Conservation (phyloP, 1,140 invertebrate genomes). For the Lasaia peninsularis region DNA sequence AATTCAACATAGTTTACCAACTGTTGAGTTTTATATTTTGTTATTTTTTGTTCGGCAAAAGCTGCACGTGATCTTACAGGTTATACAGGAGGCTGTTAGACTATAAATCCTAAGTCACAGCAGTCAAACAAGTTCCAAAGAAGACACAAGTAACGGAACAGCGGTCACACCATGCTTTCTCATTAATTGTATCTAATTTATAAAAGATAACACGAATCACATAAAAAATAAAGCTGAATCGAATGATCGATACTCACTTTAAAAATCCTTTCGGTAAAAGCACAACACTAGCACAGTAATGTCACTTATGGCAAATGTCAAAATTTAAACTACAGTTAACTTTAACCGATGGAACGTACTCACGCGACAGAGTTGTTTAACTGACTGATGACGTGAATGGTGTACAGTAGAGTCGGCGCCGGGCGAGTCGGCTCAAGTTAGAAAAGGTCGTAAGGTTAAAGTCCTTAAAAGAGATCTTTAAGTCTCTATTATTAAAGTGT, state of each 20-base stretch:
- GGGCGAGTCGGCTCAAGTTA: conserved; percentile 29
- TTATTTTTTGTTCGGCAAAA: no score
- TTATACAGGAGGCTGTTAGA: no score
- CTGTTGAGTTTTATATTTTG: conserved; percentile 4
- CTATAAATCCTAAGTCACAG: conserved; percentile 21
- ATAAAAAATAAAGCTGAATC: neutral
- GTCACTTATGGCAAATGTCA: neutral
- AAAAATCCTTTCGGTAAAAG: neutral
- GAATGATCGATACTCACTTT: conserved; percentile 6
- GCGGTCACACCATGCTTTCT: conserved; percentile 46
- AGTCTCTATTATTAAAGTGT: neutral
- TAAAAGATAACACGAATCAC: conserved; percentile 21
- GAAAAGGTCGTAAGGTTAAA: conserved; percentile 35
- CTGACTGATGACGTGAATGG: conserved; percentile 60
- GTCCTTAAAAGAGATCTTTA: conserved; percentile 22
- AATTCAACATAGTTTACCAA: neutral
- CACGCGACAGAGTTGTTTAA: conserved; percentile 28
- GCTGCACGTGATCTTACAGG: no score
- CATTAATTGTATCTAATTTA: conserved; percentile 37
- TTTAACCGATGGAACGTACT: conserved; percentile 27
- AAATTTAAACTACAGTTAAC: conserved; percentile 3
- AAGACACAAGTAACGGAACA: conserved; percentile 62
- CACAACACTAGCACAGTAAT: conserved; percentile 8
- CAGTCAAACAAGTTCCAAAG: conserved; percentile 61
- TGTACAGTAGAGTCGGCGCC: conserved; percentile 39